Evolutionary conservation across 2,888 invertebrate genomes (phyloP).

Genomic region (Coronaproctus castanopsis): DNA sequence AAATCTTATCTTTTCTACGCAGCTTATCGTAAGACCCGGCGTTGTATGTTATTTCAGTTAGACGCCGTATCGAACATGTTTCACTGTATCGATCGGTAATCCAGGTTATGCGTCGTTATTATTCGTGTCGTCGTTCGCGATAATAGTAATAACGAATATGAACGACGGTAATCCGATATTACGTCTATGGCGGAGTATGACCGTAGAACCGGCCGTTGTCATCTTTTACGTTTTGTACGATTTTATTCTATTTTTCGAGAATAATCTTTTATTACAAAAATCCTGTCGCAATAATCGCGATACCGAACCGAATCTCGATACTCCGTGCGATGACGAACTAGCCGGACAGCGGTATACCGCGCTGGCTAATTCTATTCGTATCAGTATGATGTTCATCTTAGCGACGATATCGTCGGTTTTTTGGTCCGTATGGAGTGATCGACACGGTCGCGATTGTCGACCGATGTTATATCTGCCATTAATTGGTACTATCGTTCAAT

Average conservation of each 20-base stretch:
- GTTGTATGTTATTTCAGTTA: too few species aligned
- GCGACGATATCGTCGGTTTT: background rate
- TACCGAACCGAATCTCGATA: conserved; percentile 5
- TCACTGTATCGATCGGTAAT: too few species aligned
- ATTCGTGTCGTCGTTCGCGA: too few species aligned
- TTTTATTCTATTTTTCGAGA: background rate
- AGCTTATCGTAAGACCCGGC: too few species aligned
- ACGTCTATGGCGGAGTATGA: background rate
- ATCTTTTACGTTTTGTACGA: background rate
- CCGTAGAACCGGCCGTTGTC: conserved; percentile 1
- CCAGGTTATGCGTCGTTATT: too few species aligned
- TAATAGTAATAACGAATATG: too few species aligned
- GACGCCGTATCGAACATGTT: too few species aligned
- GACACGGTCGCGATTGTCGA: background rate
- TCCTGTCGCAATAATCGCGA: background rate
- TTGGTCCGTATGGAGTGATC: background rate
- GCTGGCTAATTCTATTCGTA: background rate
- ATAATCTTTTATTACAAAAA: conserved; percentile 5
- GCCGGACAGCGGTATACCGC: background rate
- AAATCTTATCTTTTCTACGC: too few species aligned
- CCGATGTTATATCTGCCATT: background rate
- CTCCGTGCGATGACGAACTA: conserved; percentile 7
- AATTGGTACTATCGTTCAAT: background rate
- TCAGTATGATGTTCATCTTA: background rate
- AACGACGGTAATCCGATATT: too few species aligned